Base-by-base conservation (phyloP, 2,113 vertebrate genomes). In the Eonycteris spelaea region DNA sequence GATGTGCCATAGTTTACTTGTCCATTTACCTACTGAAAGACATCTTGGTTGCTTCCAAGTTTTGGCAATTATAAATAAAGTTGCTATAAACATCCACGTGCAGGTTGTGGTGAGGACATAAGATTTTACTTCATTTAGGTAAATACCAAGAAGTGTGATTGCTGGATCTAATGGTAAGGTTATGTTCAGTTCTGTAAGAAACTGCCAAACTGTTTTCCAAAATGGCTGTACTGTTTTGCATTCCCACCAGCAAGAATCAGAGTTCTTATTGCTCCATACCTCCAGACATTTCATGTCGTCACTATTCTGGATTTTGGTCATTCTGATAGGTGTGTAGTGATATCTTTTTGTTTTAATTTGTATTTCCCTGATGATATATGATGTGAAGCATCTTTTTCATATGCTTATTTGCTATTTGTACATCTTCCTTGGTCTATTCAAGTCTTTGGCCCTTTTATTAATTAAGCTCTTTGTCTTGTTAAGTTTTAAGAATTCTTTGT, bases 181-280 rank as follows among this genome's bases (percentile, higher is more conserved):
- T 79, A n/a, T 65, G 15, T 78, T 87, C 53, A 63, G 68, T 96
- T 93, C 73, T 93, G 7, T 74, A 78, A 43, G 68, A 68, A 94
- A 89, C 15, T 63, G 53, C 30, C 43, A 48, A 70, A 59, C 2
- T 94, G 21, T 63, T 59, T 65, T 61, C 74, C 71, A 45, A 67
- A 90, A 13, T n/a, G 55, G 43, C 38, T 18, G 11, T 61, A 24
- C 59, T 24, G 12, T 48, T 93, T 75, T 94, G 71, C 4, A 22
- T 85, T 94, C 21, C 59, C 57, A 90, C 24, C 48, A 74, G 48
- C 75, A 77, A 43, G 65, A 84, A 88, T 2, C 28, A 26, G 55
- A 51, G 35, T 61, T 93, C 30, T 68, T 77, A 18, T 38, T 92
- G 73, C 35, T 71, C 33, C n/a, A 59, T 15, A 55, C 40, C 65